phyloP scores from a whole-genome alignment of 2,888 invertebrate species.

The Carabus problematicus region DNA sequence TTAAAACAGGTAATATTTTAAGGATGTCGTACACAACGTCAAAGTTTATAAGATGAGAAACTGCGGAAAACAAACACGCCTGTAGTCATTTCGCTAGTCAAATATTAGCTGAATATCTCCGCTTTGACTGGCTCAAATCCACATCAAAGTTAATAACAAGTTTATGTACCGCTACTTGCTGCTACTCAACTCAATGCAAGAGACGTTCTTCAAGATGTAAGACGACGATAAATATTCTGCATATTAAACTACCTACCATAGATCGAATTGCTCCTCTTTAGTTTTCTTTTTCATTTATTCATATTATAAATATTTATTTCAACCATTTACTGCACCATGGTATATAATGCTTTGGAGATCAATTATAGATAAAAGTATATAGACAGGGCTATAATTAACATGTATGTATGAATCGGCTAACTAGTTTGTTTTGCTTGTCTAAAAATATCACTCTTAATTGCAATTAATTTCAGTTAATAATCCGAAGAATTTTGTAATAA shows the following conservation, averaged over 20 bases:
- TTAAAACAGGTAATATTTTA: conserved; percentile 42
- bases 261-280: not conserved
- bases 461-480: too few relatives aligned
- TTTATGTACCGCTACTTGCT: conserved; percentile 32
- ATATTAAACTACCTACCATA: conserved; percentile 15
- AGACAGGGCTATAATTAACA: too few relatives aligned
- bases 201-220: conserved; percentile 23
- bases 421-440: too few relatives aligned
- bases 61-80: conserved; percentile 42
- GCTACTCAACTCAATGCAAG: conserved; percentile 29
- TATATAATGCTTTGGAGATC: too few relatives aligned
- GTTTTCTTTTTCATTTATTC: not conserved
- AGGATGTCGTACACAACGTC: conserved; percentile 38
- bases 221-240: conserved; percentile 32
- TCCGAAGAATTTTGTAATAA: too few relatives aligned
- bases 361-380: too few relatives aligned
- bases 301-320: not conserved
- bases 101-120: conserved; percentile 43
- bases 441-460: too few relatives aligned
- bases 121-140: conserved; percentile 37
- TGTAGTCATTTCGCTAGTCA: conserved; percentile 43
- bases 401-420: too few relatives aligned
- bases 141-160: conserved; percentile 43
- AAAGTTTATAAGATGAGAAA: conserved; percentile 43
- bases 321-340: too few relatives aligned